Evolutionary conservation across 64 coral and sea anemone genomes (phyloP), one percentile per base, ranked within the genome.

Genomic region (Stichodactyla helianthus): DNA sequence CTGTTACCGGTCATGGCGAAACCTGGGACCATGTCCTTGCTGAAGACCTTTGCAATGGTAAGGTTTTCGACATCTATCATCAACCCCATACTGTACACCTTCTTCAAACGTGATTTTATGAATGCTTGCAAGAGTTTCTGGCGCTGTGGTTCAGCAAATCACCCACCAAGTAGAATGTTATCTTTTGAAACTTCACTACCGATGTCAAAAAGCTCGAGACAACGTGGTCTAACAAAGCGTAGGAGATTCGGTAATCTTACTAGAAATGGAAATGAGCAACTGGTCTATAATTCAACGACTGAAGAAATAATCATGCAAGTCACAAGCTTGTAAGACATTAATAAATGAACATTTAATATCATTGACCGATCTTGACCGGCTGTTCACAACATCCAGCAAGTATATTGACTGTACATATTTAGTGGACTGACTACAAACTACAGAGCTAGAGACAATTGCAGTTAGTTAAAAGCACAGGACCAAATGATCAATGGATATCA

Each of bases 71-170:
- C 89, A 7, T 91, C 84, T 26, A 82, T 91, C 74, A 86, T 87
- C 57, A 91, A 91, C 50, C 89, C 89, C 53, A 19, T 91, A 16
- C 60, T 91, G n/a, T 91, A 91, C 51, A 91, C 89, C 11, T 91
- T 91, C 63, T 91, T 91, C 52, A 91, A 85, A 58, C 74, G 89
- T 6, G 89, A 91, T 86, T 91, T 91, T 59, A 86, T 79, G 63
- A 67, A 51, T 35, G 84, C 89, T 18, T 81, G 78, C 52, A 81
- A 81, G 20, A 54, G 78, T 54, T 51, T 81, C 50, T 81, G 23
- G 8, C 25, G 4, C 25, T 74, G 68, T 74, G 23, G 68, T 74
- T 74, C 68, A 7, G n/a, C 68, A 18, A n/a, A 22, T 31, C 68
- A 11, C 5, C 68, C 6, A 13, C 22, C 68, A 25, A 74, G 26